Conservation (phyloP, 2,888 invertebrate species). For the Plagodis dolabraria region DNA sequence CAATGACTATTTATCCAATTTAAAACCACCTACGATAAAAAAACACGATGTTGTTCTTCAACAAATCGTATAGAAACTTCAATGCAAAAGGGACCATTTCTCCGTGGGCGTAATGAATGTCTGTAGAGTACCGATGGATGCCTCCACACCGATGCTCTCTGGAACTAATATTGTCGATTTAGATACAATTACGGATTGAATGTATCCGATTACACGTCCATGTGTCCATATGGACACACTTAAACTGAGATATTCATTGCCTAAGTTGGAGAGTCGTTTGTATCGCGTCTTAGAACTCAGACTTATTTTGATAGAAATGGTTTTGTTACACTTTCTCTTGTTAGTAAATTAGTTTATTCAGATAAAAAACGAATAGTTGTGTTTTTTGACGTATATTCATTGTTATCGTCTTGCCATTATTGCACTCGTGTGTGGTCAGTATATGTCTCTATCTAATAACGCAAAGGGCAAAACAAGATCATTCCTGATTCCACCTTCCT, state of each 20-base stretch:
- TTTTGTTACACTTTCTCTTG: slow-evolving; percentile 4
- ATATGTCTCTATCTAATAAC: not conserved
- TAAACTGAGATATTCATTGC: slow-evolving; percentile 51
- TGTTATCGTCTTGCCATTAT: too few species aligned
- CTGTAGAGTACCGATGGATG: slow-evolving; percentile 64
- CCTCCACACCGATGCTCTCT: slow-evolving; percentile 47
- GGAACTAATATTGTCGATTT: slow-evolving; percentile 72
- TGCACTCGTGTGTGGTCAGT: too few species aligned
- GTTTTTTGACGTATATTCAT: too few species aligned
- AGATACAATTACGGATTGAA: slow-evolving; percentile 66
- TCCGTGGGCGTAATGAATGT: slow-evolving; percentile 71
- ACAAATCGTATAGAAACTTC: not conserved
- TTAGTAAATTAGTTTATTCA: not conserved
- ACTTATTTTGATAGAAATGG: slow-evolving; percentile 9
- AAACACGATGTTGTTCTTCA: not conserved
- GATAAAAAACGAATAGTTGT: not conserved
- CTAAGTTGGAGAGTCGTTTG: slow-evolving; percentile 17
- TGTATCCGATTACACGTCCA: slow-evolving; percentile 62
- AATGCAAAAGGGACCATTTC: slow-evolving; percentile 17
- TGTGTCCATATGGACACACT: slow-evolving; percentile 44
- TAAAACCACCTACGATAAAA: too few species aligned
- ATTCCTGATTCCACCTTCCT: too few species aligned
- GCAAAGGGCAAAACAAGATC: not conserved
- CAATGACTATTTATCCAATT: too few species aligned
- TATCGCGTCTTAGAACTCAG: slow-evolving; percentile 4